Base-by-base conservation (phyloP, 2,113 vertebrate genomes). In the Notechis scutatus region DNA sequence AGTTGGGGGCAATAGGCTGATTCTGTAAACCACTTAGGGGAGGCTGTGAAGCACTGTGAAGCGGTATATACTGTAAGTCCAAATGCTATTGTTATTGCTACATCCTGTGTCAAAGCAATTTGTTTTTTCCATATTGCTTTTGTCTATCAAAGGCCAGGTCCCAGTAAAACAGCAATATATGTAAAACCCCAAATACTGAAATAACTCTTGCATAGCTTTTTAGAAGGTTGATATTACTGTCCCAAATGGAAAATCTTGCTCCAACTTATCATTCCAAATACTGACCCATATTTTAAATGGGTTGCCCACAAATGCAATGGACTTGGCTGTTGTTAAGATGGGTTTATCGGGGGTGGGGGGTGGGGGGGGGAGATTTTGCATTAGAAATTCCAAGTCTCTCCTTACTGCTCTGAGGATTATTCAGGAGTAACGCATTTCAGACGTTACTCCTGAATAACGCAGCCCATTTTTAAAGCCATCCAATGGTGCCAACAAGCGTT, bases 401-500 rank as follows among this genome's bases (percentile, higher is more conserved):
- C 42, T 90, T 89, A 86, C 14, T 21, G n/a, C 24, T 90, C 29
- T 15, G 29, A 29, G 24, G 20, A 47, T 34, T 42, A 85, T 86
- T 54, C 2, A 9, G 34, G 29, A 81, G 85, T 92, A 85, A 95
- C 93, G 3, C 93, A 39, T 94, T 61, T 95, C 93, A 64, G 34
- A 42, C 91, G 92, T 42, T 42, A 42, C 42, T 42, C 42, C 3
- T 42, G 42, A 42, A 42, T 42, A 42, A 42, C 42, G 6, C 26
- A 94, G 87, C 0, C 0, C 88, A 57, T 93, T 95, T 95, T 39
- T 95, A 95, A 95, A 95, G 90, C 45, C 92, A 94, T 85, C 23
- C 23, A 93, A 87, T 39, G 91, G 92, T 90, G 91, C 6, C 87
- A 96, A 93, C 94, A 95, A 95, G 92, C 89, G 96, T 96, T 81